Conservation (phyloP, 2,797 vertebrate species). For the Buceros bicornis region DNA sequence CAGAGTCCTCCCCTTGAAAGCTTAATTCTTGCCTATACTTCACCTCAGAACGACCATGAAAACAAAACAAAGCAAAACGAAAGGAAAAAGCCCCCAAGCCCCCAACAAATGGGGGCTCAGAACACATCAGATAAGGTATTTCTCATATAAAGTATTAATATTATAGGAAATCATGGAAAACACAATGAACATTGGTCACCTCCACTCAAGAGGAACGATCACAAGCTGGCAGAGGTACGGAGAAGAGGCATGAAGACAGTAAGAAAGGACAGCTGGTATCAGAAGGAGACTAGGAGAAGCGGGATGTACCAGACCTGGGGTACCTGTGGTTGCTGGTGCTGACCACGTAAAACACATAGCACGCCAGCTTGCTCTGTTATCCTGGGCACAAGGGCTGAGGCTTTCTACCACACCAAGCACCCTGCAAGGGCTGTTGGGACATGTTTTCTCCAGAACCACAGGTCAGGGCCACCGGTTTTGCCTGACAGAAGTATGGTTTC, state of each 20-base stretch:
- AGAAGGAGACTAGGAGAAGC: background rate
- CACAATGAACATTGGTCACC: background rate
- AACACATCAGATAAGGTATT: background rate
- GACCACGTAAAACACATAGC: fast-evolving
- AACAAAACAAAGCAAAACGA: background rate
- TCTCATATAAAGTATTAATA: background rate
- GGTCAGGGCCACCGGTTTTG: background rate
- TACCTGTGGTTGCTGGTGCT: background rate
- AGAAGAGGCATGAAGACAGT: background rate
- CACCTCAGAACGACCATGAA: background rate
- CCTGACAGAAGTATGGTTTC: background rate
- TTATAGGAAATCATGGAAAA: background rate
- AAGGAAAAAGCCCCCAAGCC: background rate
- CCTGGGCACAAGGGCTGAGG: background rate
- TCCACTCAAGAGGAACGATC: background rate
- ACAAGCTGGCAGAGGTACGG: background rate
- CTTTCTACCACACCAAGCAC: background rate
- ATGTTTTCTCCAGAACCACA: background rate
- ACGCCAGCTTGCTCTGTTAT: background rate
- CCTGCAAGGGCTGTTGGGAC: background rate
- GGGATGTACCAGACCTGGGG: background rate
- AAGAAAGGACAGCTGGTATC: background rate
- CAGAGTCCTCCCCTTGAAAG: background rate
- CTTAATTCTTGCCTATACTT: background rate
- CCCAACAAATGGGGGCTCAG: fast-evolving